phyloP scores from a whole-genome alignment of 1,140 invertebrate species.

The Belonocnema kinseyi region DNA sequence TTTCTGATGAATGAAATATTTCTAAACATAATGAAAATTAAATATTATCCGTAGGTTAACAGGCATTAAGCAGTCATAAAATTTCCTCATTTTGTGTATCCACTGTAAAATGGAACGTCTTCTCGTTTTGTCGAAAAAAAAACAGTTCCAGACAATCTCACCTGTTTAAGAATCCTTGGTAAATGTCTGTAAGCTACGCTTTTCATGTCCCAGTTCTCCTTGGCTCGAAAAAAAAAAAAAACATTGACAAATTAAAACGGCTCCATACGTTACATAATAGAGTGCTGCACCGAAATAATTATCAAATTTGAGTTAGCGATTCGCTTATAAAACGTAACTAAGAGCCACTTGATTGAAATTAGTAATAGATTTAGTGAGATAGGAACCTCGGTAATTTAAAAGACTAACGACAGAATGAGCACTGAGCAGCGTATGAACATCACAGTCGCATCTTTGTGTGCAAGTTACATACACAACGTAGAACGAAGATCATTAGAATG shows the following conservation, averaged over 20 bases:
- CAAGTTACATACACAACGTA: slow-evolving; percentile 29
- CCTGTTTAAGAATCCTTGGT: not conserved
- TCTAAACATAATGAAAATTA: no score
- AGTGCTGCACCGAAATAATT: slow-evolving; percentile 43
- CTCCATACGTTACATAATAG: slow-evolving; percentile 53
- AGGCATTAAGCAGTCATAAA: no score
- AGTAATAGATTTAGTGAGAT: slow-evolving; percentile 64
- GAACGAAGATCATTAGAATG: slow-evolving; percentile 15
- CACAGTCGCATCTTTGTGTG: slow-evolving; percentile 43
- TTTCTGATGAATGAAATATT: slow-evolving; percentile 33
- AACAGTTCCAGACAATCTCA: not conserved
- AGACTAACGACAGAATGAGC: slow-evolving; percentile 65
- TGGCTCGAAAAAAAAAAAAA: slow-evolving; percentile 51
- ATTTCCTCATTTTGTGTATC: no score
- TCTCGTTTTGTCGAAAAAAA: not conserved
- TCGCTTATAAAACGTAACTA: slow-evolving; percentile 53
- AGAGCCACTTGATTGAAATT: slow-evolving; percentile 49
- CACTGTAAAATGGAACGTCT: not conserved
- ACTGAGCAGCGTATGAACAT: slow-evolving; percentile 32
- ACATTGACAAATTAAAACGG: slow-evolving; percentile 47
- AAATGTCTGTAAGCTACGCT: not conserved
- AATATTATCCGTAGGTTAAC: no score
- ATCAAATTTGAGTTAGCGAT: slow-evolving; percentile 48
- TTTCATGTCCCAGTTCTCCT: slow-evolving; percentile 20
- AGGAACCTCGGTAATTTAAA: slow-evolving; percentile 65